phyloP scores from a whole-genome alignment of 2,797 vertebrate genomes.

The Rhadinocentrus ornatus region DNA sequence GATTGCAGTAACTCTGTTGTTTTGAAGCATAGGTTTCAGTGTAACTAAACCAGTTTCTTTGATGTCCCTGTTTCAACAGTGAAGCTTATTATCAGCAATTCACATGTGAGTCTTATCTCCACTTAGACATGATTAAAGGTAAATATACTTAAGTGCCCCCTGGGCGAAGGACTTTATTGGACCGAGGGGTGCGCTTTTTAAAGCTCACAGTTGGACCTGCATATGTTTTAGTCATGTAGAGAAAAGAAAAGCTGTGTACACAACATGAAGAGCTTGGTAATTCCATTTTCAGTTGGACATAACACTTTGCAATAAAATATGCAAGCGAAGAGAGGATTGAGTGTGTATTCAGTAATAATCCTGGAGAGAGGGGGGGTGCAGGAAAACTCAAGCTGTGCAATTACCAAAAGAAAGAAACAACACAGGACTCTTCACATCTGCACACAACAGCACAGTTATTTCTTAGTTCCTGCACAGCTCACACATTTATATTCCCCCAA shows the following conservation, averaged over 20 bases:
- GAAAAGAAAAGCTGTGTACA: constrained; percentile 66
- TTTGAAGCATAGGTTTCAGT: constrained; percentile 25
- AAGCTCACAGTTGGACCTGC: constrained; percentile 57
- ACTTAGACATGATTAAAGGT: constrained; percentile 72
- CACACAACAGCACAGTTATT: constrained; percentile 59
- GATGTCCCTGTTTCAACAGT: constrained; percentile 28
- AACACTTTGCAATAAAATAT: constrained; percentile 68
- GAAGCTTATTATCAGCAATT: constrained; percentile 59
- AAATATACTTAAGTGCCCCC: constrained; percentile 71
- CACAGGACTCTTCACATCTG: constrained; percentile 66
- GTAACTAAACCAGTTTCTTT: constrained; percentile 30
- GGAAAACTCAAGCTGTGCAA: constrained; percentile 74
- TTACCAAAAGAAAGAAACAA: constrained; percentile 69
- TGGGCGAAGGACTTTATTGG: constrained; percentile 62
- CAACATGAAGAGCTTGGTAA: constrained; percentile 66
- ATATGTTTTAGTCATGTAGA: constrained; percentile 71
- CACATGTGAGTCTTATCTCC: constrained; percentile 55
- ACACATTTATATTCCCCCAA: constrained; percentile 41
- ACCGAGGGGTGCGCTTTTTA: constrained; percentile 54
- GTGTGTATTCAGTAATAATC: constrained; percentile 68
- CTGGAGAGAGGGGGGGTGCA: constrained; percentile 53
- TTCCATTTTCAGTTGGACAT: constrained; percentile 72
- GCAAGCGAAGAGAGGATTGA: constrained; percentile 52
- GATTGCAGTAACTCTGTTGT: constrained; percentile 20
- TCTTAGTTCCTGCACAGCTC: constrained; percentile 64